Base-by-base conservation (phyloP, 2,797 vertebrate genomes). In the Zenarchopterus dispar region DNA sequence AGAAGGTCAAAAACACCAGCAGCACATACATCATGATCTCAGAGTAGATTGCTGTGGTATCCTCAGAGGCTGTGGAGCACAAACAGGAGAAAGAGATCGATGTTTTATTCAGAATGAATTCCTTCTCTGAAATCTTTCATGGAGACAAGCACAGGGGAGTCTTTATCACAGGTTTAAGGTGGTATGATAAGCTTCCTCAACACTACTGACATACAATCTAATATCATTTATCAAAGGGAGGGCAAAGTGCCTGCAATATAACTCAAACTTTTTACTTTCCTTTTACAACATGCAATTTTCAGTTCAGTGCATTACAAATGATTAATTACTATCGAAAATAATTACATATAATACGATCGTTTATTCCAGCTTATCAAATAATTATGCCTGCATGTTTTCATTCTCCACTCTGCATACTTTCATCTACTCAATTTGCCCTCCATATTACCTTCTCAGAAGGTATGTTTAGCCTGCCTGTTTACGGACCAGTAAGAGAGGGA, bases 11-110 rank as follows among this genome's bases (percentile, higher is more conserved):
- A 87, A 95, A 97, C 67, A 98, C 95, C 86, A 99, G 94, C 65
- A 99, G 93, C 70, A 98, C 94, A 42, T 98, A 99, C 97, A 98
- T 99, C 96, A 97, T 97, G 75, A 98, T 95, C 90, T 97, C 94
- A 0, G 97, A 99, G 91, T 98, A 95, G 73, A 97, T 84, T 0
- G 97, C 95, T 1, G 96, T 92, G 65, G 89, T 60, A 81, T 98
- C 94, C 31, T 72, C 68, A 70, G 83, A 93, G 49, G 92, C 97
- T 99, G 93, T 55, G 56, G 72, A 73, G 76, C 69, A 87, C 52
- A 89, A 70, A 83, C 72, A 75, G 70, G 19, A 42, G 44, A 46
- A 42, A 33, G 21, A 10, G 10, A 69, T n/a, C n/a, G 43, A 80
- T 83, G 64, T 61, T 78, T 89, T 84, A 90, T 88, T 83, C 78